Percentiles rank a stretch among this genome's conserved stretches.
phyloP scores from a whole-genome alignment of 2,113 vertebrate species.

The Lichenostomus cassidix region DNA sequence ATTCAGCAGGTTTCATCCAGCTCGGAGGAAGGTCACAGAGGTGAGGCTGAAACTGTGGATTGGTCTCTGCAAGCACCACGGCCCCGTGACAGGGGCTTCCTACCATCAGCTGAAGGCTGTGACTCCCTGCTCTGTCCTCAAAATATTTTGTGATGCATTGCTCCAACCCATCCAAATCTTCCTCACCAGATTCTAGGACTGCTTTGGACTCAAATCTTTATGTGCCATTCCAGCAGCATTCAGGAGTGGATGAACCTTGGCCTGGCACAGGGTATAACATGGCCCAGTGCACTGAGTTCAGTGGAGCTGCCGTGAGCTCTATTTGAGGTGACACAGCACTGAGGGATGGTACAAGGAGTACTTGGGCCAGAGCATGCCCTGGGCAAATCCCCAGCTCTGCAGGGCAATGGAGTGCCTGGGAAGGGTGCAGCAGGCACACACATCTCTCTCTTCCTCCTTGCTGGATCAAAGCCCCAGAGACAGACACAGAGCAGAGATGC shows the following conservation, averaged over 20 bases:
- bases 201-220: background rate
- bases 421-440: background rate
- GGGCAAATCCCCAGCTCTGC: background rate
- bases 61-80: background rate
- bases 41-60: background rate
- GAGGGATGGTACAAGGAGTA: background rate
- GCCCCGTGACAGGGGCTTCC: background rate
- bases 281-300: background rate
- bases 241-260: background rate
- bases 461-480: background rate
- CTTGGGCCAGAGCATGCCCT: background rate
- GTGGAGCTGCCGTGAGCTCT: background rate
- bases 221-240: fast-evolving
- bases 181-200: background rate
- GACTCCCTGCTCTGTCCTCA: background rate
- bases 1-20: background rate
- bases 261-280: fast-evolving
- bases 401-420: background rate
- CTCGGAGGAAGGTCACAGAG: background rate
- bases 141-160: background rate
- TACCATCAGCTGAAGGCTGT: background rate
- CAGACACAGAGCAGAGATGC: background rate
- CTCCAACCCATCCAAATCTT: background rate
- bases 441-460: background rate
- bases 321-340: background rate